Percentiles rank a stretch among this genome's conserved stretches.
Conservation (phyloP, 2,113 vertebrate species). For the Neofelis nebulosa region DNA sequence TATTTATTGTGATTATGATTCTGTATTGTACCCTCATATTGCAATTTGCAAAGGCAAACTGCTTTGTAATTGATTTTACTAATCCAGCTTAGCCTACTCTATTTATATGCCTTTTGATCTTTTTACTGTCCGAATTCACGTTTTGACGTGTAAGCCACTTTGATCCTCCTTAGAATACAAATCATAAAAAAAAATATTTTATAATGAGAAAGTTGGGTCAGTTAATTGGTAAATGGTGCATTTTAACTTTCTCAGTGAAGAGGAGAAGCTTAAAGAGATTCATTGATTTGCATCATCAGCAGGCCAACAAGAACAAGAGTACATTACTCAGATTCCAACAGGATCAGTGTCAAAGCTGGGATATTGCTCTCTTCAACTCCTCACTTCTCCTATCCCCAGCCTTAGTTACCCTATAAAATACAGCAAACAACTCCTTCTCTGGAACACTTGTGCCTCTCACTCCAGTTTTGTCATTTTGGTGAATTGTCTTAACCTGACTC, state of each 20-base stretch:
- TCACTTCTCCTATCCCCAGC: not conserved
- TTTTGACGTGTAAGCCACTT: constrained; percentile 41
- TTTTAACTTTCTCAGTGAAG: not conserved
- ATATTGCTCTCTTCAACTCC: not conserved
- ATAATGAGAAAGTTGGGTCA: constrained; percentile 1
- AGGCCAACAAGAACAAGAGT: not conserved
- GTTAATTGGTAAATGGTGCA: not conserved
- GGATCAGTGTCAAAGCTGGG: not conserved
- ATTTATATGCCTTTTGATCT: not conserved
- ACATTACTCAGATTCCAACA: not conserved
- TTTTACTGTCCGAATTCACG: constrained; percentile 34
- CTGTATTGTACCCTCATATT: not conserved
- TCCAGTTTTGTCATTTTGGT: not conserved
- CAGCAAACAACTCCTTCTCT: not conserved
- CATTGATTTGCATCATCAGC: not conserved
- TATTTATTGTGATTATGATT: constrained; percentile 23
- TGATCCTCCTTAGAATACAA: constrained; percentile 9
- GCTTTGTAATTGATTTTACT: constrained; percentile 50
- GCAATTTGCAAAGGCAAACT: constrained; percentile 43
- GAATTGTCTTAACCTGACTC: not conserved
- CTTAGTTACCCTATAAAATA: not conserved
- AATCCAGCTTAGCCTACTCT: not conserved
- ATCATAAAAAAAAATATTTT: constrained; percentile 31
- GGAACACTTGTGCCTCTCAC: not conserved
- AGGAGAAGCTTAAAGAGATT: not conserved